These are phyloP conservation scores for Gryon sp. DNA, from an alignment of 1,140 invertebrate genomes.

Conservation along the genomic window DNA sequence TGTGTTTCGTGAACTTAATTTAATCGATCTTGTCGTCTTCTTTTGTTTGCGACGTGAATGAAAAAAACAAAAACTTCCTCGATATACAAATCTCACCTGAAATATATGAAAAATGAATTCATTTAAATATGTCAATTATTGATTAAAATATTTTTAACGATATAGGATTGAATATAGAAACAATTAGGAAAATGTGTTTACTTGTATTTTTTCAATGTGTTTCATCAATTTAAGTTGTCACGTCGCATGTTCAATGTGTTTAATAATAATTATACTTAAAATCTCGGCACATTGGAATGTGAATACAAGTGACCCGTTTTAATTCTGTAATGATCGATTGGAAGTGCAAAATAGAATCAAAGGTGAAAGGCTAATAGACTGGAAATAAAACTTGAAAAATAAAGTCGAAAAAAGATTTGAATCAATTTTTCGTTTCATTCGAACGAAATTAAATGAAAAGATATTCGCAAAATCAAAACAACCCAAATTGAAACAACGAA, in stretches of 20 bases:
- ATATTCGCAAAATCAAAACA: too few species aligned
- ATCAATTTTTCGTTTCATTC: too few species aligned
- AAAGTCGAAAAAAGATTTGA: too few species aligned
- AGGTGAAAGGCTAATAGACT: slow-evolving; percentile 38
- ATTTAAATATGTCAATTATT: too few species aligned
- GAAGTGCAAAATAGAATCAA: slow-evolving; percentile 23
- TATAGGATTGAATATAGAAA: too few species aligned
- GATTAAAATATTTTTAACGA: too few species aligned
- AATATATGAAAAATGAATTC: too few species aligned
- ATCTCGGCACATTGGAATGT: slow-evolving; percentile 17
- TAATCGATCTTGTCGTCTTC: neutral
- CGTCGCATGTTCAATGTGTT: too few species aligned
- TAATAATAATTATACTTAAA: slow-evolving; percentile 6
- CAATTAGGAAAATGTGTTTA: too few species aligned
- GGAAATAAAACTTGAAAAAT: slow-evolving; percentile 38
- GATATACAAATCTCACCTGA: slow-evolving; percentile 19
- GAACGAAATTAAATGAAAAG: too few species aligned
- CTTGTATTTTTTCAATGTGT: too few species aligned
- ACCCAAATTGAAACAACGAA: too few species aligned
- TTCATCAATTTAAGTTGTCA: neutral
- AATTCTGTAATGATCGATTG: slow-evolving; percentile 56
- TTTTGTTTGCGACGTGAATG: slow-evolving; percentile 1
- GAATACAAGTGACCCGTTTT: slow-evolving; percentile 35
- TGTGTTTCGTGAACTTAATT: slow-evolving; percentile 30
- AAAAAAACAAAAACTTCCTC: slow-evolving; percentile 5